A percentile compares a stretch with the other conserved stretches of the same genome.
Evolutionary conservation across 2,113 vertebrate genomes (phyloP).

Genomic region (Varanus salvator): DNA sequence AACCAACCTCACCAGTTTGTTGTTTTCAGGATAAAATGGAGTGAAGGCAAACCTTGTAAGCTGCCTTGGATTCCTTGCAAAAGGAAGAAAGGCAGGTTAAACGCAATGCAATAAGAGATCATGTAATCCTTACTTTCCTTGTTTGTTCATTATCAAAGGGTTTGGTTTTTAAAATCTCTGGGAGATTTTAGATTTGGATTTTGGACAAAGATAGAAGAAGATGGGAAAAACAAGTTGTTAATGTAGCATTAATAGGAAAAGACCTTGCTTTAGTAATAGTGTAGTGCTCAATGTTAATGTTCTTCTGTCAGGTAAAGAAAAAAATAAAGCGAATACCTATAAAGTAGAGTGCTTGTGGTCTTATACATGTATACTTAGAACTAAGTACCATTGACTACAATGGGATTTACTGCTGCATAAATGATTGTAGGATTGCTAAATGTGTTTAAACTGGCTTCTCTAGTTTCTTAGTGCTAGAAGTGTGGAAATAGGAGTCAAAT

Average conservation of each 20-base stretch:
- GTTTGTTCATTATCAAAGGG: neutral
- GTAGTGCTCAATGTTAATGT: neutral
- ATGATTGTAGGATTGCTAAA: neutral
- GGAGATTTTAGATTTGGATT: neutral
- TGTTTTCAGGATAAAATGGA: too few species aligned
- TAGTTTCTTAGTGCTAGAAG: neutral
- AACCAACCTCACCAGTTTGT: too few species aligned
- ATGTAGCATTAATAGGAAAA: constrained; percentile 18
- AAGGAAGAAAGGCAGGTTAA: too few species aligned
- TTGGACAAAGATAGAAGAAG: neutral
- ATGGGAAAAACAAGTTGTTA: neutral
- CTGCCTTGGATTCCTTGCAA: too few species aligned
- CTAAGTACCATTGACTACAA: neutral
- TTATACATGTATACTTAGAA: neutral
- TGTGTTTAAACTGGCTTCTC: neutral
- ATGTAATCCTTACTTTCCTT: neutral
- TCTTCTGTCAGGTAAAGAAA: neutral
- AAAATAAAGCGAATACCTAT: neutral
- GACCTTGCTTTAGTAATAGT: neutral
- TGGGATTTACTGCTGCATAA: neutral
- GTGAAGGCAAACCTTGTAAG: too few species aligned
- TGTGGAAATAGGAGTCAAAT: fast-evolving
- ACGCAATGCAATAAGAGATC: neutral
- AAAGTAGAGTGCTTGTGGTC: neutral
- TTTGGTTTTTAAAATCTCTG: neutral